Conservation (phyloP, 2,797 vertebrate species). For the Dryobates pubescens region DNA sequence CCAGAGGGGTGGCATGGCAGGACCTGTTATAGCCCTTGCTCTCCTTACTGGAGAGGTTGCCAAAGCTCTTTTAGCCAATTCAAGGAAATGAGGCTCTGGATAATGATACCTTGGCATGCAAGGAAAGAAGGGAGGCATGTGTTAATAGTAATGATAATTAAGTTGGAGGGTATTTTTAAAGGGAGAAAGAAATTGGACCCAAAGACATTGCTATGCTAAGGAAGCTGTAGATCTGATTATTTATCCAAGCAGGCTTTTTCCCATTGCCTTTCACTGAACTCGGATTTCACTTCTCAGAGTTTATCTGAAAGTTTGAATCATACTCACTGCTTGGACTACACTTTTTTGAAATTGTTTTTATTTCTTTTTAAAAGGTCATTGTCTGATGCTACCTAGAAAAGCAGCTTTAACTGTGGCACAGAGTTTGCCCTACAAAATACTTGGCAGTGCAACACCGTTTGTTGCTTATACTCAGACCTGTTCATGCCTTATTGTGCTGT, state of each 20-base stretch:
- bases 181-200: no score
- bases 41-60: neutral
- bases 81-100: neutral
- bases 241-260: neutral
- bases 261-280: neutral
- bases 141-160: neutral
- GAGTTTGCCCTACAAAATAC: neutral
- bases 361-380: neutral
- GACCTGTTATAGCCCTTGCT: neutral
- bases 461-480: neutral
- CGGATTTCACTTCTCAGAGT: neutral
- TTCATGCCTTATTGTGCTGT: accelerated
- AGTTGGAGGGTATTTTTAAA: neutral
- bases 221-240: neutral
- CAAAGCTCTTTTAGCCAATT: accelerated
- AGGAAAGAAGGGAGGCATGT: neutral
- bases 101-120: neutral
- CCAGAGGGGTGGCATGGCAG: accelerated
- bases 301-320: neutral
- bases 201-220: neutral
- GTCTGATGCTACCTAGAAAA: neutral
- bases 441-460: neutral
- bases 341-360: no score
- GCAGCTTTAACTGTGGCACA: neutral
- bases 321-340: neutral